Evolutionary conservation across 2,113 vertebrate genomes (phyloP), one percentile per base, ranked within the genome.

Genomic region (Psilopsiagon aurifrons): DNA sequence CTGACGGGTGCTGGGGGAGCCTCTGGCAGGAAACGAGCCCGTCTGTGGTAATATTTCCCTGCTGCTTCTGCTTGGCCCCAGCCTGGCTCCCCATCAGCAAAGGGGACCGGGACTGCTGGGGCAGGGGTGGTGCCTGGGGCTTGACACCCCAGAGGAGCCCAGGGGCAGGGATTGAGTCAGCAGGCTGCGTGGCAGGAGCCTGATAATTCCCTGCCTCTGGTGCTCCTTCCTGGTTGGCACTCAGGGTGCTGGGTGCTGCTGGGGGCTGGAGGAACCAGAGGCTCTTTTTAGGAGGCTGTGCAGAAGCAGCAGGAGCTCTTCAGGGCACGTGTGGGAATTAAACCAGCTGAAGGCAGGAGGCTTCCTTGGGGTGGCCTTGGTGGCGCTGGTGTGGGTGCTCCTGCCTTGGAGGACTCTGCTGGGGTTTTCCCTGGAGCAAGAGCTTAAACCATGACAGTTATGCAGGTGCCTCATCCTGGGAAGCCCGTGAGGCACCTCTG

Each of bases 1-100:
- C 77, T 0, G 0, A 5, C 3, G 9, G 35, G 20, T 2, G 25
- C 54, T 47, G 0, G 12, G 63, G 55, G 62, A 92, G 27, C 43
- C 14, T 74, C 51, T 47, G 67, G 17, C 62, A 94, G 95, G 94
- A 94, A 93, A 90, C 0, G 1, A 87, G 51, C 23, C 77, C 0
- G 10, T 63, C 60, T 85, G 87, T 14, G 33, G 57, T 20, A 11
- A 17, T 1, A 35, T 78, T 87, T 76, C 33, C 55, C 23, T 82
- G 29, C 57, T 39, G 78, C 55, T 91, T 94, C 92, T 8, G 27
- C 57, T 84, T 6, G 2, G 54, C 77, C 22, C 46, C 2, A 6
- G 18, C 16, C 29, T 2, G 1, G 70, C 47, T 88, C 31, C 60
- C 22, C 41, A 14, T 14, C 23, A 31, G 63, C 2, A 0, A 10